Evolutionary conservation across 2,888 invertebrate genomes (phyloP).

Genomic region (Caenorhabditis sulstoni): DNA sequence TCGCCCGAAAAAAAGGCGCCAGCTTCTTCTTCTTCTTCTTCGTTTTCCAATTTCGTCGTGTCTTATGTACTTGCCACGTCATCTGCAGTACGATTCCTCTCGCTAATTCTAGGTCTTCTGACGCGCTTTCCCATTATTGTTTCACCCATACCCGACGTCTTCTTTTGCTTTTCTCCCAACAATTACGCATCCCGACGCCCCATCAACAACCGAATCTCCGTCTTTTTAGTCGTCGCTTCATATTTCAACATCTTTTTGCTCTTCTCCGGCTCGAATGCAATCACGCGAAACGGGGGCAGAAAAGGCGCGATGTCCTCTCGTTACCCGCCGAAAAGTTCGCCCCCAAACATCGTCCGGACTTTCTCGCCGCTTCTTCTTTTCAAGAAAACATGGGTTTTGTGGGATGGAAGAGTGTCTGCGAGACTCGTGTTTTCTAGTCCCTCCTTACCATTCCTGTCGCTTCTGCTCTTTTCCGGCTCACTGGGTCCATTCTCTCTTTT

Average conservation of each 20-base stretch:
- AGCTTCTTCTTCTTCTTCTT: conserved; percentile 1
- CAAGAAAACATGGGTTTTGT: conserved; percentile 21
- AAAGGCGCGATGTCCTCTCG: conserved; percentile 36
- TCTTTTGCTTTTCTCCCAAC: conserved; percentile 29
- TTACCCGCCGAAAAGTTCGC: conserved; percentile 29
- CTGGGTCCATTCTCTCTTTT: conserved; percentile 15
- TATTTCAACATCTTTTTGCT: conserved; percentile 46
- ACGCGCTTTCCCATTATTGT: conserved; percentile 16
- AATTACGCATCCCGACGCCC: conserved; percentile 49
- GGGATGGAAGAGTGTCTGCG: too few species aligned
- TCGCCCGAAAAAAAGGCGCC: neutral
- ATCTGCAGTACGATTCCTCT: neutral
- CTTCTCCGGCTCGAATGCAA: conserved; percentile 35
- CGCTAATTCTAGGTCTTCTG: conserved; percentile 41
- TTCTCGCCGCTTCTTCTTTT: conserved; percentile 5
- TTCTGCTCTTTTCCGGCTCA: conserved; percentile 45
- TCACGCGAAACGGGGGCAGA: conserved; percentile 27
- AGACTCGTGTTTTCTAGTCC: neutral
- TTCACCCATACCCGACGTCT: conserved; percentile 38
- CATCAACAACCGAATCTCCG: conserved; percentile 29
- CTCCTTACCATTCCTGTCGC: conserved; percentile 6
- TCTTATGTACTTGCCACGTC: conserved; percentile 14
- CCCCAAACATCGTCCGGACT: conserved; percentile 23
- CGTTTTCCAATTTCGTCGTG: neutral
- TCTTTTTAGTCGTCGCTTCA: conserved; percentile 42